phyloP scores from a whole-genome alignment of 2,888 invertebrate species.

The Arge pagana region DNA sequence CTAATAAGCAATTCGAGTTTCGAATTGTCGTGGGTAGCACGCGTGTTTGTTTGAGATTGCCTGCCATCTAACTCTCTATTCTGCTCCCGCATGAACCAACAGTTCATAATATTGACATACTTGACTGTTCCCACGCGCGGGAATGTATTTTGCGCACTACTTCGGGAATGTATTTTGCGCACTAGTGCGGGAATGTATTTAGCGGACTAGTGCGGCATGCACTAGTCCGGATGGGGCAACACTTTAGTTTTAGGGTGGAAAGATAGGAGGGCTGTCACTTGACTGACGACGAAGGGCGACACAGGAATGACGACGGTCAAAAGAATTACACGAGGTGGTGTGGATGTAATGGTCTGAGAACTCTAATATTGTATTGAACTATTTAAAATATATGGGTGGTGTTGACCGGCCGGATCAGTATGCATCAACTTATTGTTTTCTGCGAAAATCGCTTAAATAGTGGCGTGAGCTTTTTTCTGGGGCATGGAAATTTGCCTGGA shows the following conservation, averaged over 20 bases:
- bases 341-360: constrained; percentile 23
- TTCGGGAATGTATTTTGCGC: too few species aligned
- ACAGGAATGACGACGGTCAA: constrained; percentile 21
- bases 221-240: too few species aligned
- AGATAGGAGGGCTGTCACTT: constrained; percentile 23
- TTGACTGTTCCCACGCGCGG: too few species aligned
- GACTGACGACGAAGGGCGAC: constrained; percentile 22
- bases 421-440: constrained; percentile 35
- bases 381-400: constrained; percentile 27
- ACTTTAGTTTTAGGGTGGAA: constrained; percentile 23
- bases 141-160: too few species aligned
- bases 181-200: too few species aligned
- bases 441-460: constrained; percentile 38
- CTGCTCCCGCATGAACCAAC: too few species aligned
- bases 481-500: constrained; percentile 33
- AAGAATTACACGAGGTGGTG: constrained; percentile 23
- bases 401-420: constrained; percentile 37
- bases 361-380: constrained; percentile 23
- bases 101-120: too few species aligned
- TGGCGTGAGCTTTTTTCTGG: constrained; percentile 40
- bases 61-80: too few species aligned
- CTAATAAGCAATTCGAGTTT: too few species aligned
- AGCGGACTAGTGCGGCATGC: too few species aligned
- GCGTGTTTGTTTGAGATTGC: too few species aligned
- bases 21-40: too few species aligned